Conservation (phyloP, 2,797 vertebrate genomes). For the Pseudochirops corinnae region DNA sequence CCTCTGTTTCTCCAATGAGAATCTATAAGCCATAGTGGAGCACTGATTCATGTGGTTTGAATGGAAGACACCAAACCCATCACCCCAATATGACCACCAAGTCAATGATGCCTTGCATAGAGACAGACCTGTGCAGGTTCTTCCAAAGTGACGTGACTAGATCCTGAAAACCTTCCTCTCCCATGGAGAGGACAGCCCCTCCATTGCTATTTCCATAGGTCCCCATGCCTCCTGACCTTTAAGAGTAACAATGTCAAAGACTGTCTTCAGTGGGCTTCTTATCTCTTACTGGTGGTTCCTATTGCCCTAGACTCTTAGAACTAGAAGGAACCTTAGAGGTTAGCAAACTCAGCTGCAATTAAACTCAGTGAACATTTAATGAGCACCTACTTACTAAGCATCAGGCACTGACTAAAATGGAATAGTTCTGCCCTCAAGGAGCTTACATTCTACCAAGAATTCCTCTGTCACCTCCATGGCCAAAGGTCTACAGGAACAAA, state of each 20-base stretch:
- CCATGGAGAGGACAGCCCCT: neutral
- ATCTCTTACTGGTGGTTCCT: neutral
- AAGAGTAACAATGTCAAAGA: too few species aligned
- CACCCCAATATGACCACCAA: fast-evolving
- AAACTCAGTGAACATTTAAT: neutral
- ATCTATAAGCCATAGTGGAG: neutral
- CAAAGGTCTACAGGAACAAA: neutral
- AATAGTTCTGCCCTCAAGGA: neutral
- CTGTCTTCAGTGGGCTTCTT: neutral
- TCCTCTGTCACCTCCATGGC: neutral
- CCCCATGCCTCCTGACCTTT: neutral
- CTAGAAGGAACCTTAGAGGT: neutral
- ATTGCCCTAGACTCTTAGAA: neutral
- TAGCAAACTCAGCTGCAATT: neutral
- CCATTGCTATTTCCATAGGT: neutral
- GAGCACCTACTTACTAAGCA: neutral
- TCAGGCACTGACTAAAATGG: neutral
- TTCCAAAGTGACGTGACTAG: neutral
- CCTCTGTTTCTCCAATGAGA: neutral
- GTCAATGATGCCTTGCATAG: neutral
- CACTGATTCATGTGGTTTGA: fast-evolving
- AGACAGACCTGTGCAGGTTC: neutral
- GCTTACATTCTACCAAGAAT: neutral
- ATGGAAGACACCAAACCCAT: neutral
- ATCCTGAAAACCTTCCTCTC: neutral